Base-by-base conservation (phyloP, 1,140 invertebrate genomes). In the Drosophila biarmipes region DNA sequence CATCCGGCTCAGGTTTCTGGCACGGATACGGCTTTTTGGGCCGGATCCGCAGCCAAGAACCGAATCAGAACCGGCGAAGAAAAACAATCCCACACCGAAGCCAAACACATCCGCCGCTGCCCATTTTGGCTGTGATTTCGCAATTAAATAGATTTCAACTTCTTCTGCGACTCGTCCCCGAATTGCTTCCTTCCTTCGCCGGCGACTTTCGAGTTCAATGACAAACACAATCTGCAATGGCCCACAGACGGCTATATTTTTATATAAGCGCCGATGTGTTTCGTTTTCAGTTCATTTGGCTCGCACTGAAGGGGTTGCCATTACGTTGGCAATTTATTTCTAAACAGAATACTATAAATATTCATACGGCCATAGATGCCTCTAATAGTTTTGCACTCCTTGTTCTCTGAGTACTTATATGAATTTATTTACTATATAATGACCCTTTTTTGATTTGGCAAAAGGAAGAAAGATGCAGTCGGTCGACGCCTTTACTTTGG, bases 1-100 rank as follows among this genome's bases (percentile, higher is more conserved):
- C 81, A 87, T 82, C 82, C 82, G 84, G 75, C 79, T 82, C 82
- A 87, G 82, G 82, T 87, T 86, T 86, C 75, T 87, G 82, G 84
- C 82, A 86, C 59, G 63, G 73, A 56, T 59, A 82, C 61, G 46
- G 43, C 38, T 58, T 62, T 59, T 58, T 17, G 35, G 53, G 4
- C 56, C 34, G 69, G 62, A 58, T 67, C 34, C 62, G 27, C 17
- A 38, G 80, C 81, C 80, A 85, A 86, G 77, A 85, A 81, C 51
- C 56, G 66, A 87, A 81, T 87, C 78, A 63, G 57, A 87, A 81
- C 63, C 78, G 76, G 6, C 64, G 51, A 75, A 78, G 66, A 69
- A 86, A 86, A 84, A 84, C 80, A 84, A 85, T 62, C 71, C 56
- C 64, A 61, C 69, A 69, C 67, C 56, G 56, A 58, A 76, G 71